Conservation (phyloP, 2,113 vertebrate species). For the Scolopax mira region DNA sequence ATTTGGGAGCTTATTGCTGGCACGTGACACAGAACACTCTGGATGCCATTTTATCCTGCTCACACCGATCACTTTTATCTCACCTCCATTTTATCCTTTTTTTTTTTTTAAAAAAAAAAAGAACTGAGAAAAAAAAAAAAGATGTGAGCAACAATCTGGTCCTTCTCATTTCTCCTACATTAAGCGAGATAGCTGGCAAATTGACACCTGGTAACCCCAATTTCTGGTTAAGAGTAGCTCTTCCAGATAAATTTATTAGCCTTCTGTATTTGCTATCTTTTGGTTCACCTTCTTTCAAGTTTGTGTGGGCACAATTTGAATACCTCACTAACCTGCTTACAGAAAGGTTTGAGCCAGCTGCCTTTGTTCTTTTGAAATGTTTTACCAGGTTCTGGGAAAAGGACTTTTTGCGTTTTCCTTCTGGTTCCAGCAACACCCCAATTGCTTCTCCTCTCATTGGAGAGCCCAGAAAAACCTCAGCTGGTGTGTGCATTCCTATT, state of each 20-base stretch:
- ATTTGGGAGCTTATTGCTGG: background rate
- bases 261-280: background rate
- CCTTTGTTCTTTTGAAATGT: background rate
- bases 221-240: background rate
- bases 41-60: background rate
- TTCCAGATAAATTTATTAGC: background rate
- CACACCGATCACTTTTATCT: background rate
- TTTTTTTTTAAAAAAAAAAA: background rate
- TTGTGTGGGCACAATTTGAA: background rate
- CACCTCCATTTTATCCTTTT: background rate
- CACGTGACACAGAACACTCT: background rate
- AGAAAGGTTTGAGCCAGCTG: background rate
- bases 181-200: background rate
- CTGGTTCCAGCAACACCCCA: background rate
- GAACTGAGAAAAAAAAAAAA: background rate
- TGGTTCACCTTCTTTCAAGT: background rate
- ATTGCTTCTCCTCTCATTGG: background rate
- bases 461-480: background rate
- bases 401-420: background rate
- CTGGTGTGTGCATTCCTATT: background rate
- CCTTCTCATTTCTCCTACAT: background rate
- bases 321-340: background rate
- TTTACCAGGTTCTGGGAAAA: background rate
- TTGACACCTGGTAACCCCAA: conserved; percentile 29
- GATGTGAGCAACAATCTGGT: background rate